Evolutionary conservation across 2,113 vertebrate species (phyloP), one percentile per base, ranked within the genome.

Genomic region (Campylomormyrus tamandua): DNA sequence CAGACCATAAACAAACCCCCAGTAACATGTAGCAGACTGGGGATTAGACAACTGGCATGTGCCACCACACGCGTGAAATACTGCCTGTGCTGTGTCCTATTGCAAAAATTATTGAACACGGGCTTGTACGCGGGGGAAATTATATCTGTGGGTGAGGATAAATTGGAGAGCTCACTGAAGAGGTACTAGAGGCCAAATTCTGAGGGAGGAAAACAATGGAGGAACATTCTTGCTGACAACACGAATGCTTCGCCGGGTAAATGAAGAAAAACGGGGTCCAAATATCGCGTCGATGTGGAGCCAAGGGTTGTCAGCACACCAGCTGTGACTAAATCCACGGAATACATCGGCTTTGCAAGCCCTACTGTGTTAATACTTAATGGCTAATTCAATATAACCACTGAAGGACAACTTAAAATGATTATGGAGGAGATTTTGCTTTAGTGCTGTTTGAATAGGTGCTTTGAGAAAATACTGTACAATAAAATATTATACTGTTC

Each of bases 231-330:
- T 84, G 42, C 45, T 84, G 83, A 84, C 83, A 84, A 84, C 39
- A 84, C 77, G 1, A 83, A 83, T 48, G 42, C 42, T 48, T 42
- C 77, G 42, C 17, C 31, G 35, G 45, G 45, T 84, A 84, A 84
- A 84, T 84, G 83, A 84, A 84, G 83, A 84, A 24, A 84, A 84
- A 84, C 83, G 45, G 83, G 83, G 45, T 84, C 45, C 45, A 84
- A 27, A 24, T n/a, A 84, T 45, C 39, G 7, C 45, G 19, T 46
- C 39, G 45, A 84, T 46, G n/a, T 42, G 21, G 83, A 84, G 83
- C 83, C 45, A 45, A 48, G 83, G 19, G 19, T 46, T 84, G 39
- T 84, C 39, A 45, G 83, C 74, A 80, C 74, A 80, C 74, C 74
- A 80, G 74, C 74, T 80, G 74, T 42, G 74, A 80, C 74, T 80